Evolutionary conservation across 2,888 invertebrate species (phyloP).

Genomic region (Dolichopus griseipennis): DNA sequence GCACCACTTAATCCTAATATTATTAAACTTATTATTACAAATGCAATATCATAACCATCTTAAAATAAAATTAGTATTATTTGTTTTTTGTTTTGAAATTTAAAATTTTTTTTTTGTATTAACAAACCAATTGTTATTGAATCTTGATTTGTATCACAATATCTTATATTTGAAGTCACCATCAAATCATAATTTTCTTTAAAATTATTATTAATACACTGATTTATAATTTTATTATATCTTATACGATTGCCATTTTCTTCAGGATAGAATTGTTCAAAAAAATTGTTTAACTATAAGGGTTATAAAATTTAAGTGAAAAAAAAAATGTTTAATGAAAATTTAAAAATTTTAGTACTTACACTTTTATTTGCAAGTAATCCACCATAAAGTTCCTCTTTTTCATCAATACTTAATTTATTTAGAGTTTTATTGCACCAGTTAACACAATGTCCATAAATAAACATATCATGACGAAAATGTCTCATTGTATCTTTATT

Average conservation of each 20-base stretch:
- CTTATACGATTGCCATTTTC: slow-evolving; percentile 26
- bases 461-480: slow-evolving; percentile 34
- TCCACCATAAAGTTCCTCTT: neutral
- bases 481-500: slow-evolving; percentile 28
- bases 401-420: neutral
- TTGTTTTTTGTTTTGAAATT: neutral
- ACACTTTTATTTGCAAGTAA: neutral
- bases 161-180: slow-evolving; percentile 32
- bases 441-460: slow-evolving; percentile 33
- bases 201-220: slow-evolving; percentile 32
- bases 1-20: neutral
- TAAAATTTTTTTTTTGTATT: too few relatives aligned
- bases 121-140: slow-evolving; percentile 24
- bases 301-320: too few relatives aligned
- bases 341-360: too few relatives aligned
- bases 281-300: neutral
- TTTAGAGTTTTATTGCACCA: slow-evolving; percentile 25
- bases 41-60: neutral
- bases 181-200: slow-evolving; percentile 23
- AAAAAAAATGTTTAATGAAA: too few relatives aligned
- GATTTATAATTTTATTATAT: slow-evolving; percentile 29
- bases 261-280: slow-evolving; percentile 25
- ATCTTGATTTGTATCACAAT: slow-evolving; percentile 29
- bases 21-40: neutral
- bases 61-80: too few relatives aligned